Conservation (phyloP, 1,140 invertebrate species). For the Globodera ellingtonae region DNA sequence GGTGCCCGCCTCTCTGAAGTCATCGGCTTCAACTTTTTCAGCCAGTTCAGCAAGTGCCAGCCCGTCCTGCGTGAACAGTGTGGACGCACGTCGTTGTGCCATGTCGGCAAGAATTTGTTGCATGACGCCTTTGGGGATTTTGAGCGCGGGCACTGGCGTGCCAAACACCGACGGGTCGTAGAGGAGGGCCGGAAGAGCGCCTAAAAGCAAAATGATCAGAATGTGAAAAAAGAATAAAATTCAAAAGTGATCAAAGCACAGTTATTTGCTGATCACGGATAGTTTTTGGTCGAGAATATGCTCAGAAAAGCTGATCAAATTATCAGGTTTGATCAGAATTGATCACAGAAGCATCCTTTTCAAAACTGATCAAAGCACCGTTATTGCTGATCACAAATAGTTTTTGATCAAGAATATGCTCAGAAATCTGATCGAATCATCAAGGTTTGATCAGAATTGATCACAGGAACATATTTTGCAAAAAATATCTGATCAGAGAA, state of each 20-base stretch:
- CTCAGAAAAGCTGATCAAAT: no score
- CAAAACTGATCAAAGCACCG: no score
- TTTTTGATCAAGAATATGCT: no score
- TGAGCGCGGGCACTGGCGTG: conserved; percentile 57
- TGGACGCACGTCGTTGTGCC: conserved; percentile 37
- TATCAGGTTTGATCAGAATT: no score
- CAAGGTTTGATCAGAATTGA: no score
- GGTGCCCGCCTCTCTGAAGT: conserved; percentile 38
- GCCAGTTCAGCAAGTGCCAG: conserved; percentile 36
- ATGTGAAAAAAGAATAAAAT: conserved; percentile 22
- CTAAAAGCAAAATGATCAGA: conserved; percentile 12
- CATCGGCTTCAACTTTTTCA: conserved; percentile 35
- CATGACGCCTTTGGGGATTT: conserved; percentile 61
- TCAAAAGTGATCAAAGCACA: conserved; percentile 12
- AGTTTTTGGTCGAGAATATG: no score
- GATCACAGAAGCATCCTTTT: no score
- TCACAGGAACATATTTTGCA: no score
- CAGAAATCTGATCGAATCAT: no score
- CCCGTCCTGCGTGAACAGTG: conserved; percentile 59
- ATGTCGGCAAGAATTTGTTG: conserved; percentile 54
- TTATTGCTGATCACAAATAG: no score
- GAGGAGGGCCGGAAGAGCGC: conserved; percentile 36
- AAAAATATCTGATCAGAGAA: no score
- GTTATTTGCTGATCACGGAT: background rate
- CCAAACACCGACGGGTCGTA: conserved; percentile 55